Evolutionary conservation across 2,888 invertebrate genomes (phyloP), one percentile per base, ranked within the genome.

Genomic region (Hesperia comma): DNA sequence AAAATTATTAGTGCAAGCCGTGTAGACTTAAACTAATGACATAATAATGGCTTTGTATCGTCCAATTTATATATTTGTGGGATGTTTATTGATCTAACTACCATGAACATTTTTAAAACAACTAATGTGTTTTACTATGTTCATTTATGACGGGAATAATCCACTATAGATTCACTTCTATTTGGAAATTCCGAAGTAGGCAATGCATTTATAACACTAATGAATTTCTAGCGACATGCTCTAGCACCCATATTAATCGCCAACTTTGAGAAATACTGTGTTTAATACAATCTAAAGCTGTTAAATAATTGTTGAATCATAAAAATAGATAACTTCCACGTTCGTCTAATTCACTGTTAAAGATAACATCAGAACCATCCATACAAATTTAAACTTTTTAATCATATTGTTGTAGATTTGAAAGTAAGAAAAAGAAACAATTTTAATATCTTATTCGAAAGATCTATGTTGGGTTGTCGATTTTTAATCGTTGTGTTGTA

Each of bases 261-360:
- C 6, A 15, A 46, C 15, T 46, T 55, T 33, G 32, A 14, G 32
- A 15, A 15, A 15, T 3, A 55, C 26, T 15, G 26, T n/a, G 40
- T 40, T 41, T 33, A 58, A 49, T 53, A 33, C 33, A 67, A 67
- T 60, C 60, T 60, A 46, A 60, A 61, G 54, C 55, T 61, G 60
- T 66, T 60, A 53, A 61, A 60, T 66, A 60, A 55, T 66, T 61
- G 60, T 66, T 60, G 54, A 61, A 60, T 66, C 66, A 55, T 66
- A 60, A 66, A 66, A 61, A 61, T 46, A 67, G 33, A 67, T 55
- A 46, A 49, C 61, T 67, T 67, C 67, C 61, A 61, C 61, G 37
- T 67, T 67, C 67, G 49, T 55, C 55, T 55, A 61, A 67, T 67
- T 61, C 61, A 56, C 55, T 61, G 41, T 21, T 15, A 19, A 46